Evolutionary conservation across 2,888 invertebrate genomes (phyloP).

Genomic region (Tipula lateralis): DNA sequence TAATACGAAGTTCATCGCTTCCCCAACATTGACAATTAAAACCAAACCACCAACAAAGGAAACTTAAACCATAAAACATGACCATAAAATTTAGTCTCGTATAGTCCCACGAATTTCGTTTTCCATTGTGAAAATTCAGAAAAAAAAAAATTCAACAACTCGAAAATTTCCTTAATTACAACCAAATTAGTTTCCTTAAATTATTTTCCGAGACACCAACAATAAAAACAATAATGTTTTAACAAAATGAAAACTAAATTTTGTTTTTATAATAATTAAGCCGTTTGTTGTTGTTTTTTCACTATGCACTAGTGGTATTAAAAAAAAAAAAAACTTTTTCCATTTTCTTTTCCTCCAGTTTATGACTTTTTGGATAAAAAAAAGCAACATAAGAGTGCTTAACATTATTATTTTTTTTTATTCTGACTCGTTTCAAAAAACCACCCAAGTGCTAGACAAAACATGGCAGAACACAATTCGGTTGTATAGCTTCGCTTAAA

Average conservation of each 20-base stretch:
- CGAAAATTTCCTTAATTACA: conserved; percentile 9
- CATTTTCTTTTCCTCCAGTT: background rate
- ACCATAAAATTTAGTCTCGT: background rate
- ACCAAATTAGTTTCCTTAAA: conserved; percentile 14
- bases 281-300: background rate
- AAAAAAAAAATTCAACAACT: background rate
- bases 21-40: background rate
- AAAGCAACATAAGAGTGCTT: background rate
- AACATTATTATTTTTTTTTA: background rate
- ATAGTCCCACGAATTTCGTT: background rate
- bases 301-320: background rate
- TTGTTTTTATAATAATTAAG: background rate
- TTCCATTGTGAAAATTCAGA: background rate
- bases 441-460: background rate
- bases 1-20: background rate
- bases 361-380: background rate
- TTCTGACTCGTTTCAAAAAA: background rate
- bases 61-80: background rate
- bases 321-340: background rate
- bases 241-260: background rate
- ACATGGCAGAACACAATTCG: background rate
- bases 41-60: background rate
- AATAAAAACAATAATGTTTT: background rate
- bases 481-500: background rate
- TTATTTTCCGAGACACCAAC: background rate